Evolutionary conservation across 2,888 invertebrate species (phyloP), one percentile per base, ranked within the genome.

Genomic region (Agapetus fuscipes): DNA sequence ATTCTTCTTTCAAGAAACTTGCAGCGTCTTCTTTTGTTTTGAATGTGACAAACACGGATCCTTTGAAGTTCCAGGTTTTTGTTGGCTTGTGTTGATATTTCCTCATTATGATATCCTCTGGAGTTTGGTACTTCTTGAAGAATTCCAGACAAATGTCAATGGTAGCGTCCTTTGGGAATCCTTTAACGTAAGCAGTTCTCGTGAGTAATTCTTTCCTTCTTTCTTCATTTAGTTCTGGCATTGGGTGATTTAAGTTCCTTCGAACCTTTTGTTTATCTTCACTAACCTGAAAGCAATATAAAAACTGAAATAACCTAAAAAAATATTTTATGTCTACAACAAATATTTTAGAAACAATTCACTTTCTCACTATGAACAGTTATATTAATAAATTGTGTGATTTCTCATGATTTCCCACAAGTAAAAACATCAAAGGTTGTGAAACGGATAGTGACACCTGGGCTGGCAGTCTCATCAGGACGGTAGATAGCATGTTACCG

Each of bases 11-110:
- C 25, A 90, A 59, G 56, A 91, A 89, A 43, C 78, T 80, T 51
- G 86, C 79, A 2, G 90, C 88, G 55, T 78, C 76, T 37, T 91
- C 93, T 37, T 76, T 71, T 17, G 78, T 82, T 52, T 80, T 77
- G 60, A 95, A 97, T 3, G 87, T 83, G 7, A 82, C 78, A 60
- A 94, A 95, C 33, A 94, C 80, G 2, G 96, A 96, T 34, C 96
- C 97, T 66, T 96, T 90, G 57, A 90, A 90, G 43, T 74, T 60
- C 34, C 75, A 69, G 31, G 73, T 69, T 56, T 82, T 80, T 2
- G 74, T 69, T 1, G 71, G 64, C 48, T 75, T 77, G 50, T 84
- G 83, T 34, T 59, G 59, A 50, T 74, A 80, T 46, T 68, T 70
- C 39, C 76, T 71, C 71, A 78, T 76, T 2, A 69, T 67, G 9